Percentiles rank a stretch among this genome's conserved stretches.
These are phyloP conservation scores for human (Homo sapiens) DNA, from an alignment of 2,113 vertebrate species.

Conservation along the genomic window GRCh38 chr6:2164501-2165000, in stretches of 20 bases:
- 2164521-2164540: neutral
- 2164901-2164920: neutral
- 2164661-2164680: neutral
- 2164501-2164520: neutral
- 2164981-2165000: neutral
- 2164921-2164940: neutral
- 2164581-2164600: neutral
- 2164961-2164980: neutral
- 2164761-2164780: neutral
- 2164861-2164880: neutral
- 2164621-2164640: neutral
- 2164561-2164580: neutral
- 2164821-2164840: neutral
- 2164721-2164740: neutral
- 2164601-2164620: neutral
- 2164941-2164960: neutral
- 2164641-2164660: neutral
- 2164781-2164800: neutral
- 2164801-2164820: neutral
- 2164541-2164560: neutral
- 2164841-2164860: neutral
- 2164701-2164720: neutral
- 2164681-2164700: neutral
- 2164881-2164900: neutral
- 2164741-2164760: neutral